Evolutionary conservation across 2,888 invertebrate species (phyloP).

Genomic region (Mythimna pallens): DNA sequence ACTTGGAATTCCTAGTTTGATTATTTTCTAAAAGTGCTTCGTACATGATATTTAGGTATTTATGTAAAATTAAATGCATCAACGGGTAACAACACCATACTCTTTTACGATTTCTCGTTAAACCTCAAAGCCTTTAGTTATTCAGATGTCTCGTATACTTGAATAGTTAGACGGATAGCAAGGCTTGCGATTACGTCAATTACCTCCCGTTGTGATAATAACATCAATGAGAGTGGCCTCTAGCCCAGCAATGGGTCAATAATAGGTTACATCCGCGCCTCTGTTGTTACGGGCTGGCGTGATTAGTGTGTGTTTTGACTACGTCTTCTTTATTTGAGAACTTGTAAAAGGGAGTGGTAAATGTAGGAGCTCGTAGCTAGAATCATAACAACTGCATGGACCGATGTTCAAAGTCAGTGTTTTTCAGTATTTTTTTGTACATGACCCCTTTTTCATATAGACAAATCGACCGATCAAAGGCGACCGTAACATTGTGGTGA

Average conservation of each 20-base stretch:
- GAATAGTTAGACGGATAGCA: slow-evolving; percentile 62
- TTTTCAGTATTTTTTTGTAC: too few species aligned
- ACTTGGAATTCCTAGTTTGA: too few species aligned
- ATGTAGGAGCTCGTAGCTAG: too few species aligned
- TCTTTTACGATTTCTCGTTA: slow-evolving; percentile 22
- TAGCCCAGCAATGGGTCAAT: slow-evolving; percentile 68
- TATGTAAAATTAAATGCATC: not conserved
- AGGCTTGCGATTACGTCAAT: slow-evolving; percentile 68
- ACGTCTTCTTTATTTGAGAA: slow-evolving; percentile 52
- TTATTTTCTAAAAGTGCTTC: not conserved
- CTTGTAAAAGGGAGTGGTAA: not conserved
- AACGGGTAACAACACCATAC: not conserved
- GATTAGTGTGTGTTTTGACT: slow-evolving; percentile 32
- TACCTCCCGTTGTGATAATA: slow-evolving; percentile 72
- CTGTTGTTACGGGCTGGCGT: slow-evolving; percentile 47
- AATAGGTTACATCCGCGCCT: slow-evolving; percentile 52
- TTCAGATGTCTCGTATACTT: slow-evolving; percentile 52
- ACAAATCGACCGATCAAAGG: too few species aligned
- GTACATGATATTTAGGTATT: not conserved
- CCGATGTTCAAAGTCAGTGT: too few species aligned
- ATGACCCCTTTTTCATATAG: too few species aligned
- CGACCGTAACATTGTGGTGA: too few species aligned
- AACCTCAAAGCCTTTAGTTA: slow-evolving; percentile 56
- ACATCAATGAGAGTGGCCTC: slow-evolving; percentile 66
- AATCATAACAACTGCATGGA: too few species aligned